Percentiles rank a stretch among this genome's conserved stretches.
Conservation (phyloP, 2,888 invertebrate genomes). For the Phyllotreta cruciferae region DNA sequence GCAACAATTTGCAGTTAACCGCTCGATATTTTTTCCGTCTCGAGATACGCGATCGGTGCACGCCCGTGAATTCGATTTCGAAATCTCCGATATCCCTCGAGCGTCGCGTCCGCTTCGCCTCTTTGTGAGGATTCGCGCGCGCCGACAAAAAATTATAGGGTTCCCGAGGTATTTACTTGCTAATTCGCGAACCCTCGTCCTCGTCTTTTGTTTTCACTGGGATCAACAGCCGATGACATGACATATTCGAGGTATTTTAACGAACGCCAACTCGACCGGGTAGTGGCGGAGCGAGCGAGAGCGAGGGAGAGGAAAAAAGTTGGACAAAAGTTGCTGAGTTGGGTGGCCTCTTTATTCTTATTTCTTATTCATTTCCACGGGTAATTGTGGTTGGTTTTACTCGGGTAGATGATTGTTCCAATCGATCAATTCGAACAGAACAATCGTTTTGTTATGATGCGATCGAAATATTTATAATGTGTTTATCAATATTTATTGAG, state of each 20-base stretch:
- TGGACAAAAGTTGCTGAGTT: slow-evolving; percentile 20
- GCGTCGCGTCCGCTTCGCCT: slow-evolving; percentile 29
- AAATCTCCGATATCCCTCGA: slow-evolving; percentile 32
- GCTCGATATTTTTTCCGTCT: background rate
- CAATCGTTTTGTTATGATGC: no score
- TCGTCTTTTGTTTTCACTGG: slow-evolving; percentile 33
- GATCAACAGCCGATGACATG: slow-evolving; percentile 31
- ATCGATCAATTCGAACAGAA: no score
- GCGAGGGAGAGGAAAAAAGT: slow-evolving; percentile 15
- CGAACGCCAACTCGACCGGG: slow-evolving; percentile 12
- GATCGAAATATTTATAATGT: no score
- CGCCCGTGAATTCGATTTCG: slow-evolving; percentile 31
- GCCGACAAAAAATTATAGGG: slow-evolving; percentile 42
- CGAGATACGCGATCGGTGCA: background rate
- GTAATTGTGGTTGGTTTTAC: no score
- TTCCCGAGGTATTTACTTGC: slow-evolving; percentile 39
- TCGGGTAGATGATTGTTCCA: no score
- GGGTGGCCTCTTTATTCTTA: slow-evolving; percentile 24
- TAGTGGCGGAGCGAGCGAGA: background rate
- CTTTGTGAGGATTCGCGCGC: slow-evolving; percentile 35
- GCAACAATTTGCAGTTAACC: slow-evolving; percentile 12
- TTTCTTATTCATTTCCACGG: slow-evolving; percentile 11
- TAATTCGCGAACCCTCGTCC: slow-evolving; percentile 38
- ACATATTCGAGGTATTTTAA: slow-evolving; percentile 30
- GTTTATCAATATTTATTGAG: no score